Evolutionary conservation across 1,140 invertebrate genomes (phyloP), one percentile per base, ranked within the genome.

Genomic region (Drosophila hydei): DNA sequence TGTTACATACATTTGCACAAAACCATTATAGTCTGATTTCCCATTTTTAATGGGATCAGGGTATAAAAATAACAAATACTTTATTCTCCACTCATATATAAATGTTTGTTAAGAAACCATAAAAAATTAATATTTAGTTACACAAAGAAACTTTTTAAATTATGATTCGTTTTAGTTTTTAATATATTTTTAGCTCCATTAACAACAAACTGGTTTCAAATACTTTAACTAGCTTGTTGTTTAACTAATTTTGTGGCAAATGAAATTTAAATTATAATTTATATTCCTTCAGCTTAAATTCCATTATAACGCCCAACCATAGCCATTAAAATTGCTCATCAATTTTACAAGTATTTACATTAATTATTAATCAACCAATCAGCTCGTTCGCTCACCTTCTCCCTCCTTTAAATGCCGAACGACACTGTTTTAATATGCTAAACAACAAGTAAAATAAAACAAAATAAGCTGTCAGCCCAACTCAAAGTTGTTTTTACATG

Each of bases 341-440:
- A 30, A 11, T 21, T 43, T 60, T 59, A 38, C 38, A 62, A 47
- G 30, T 38, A 62, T 69, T 69, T 69, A 54, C 58, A 69, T 19
- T 47, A 47, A 19, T 54, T 62, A 62, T 54, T 47, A 54, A 38
- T 50, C 14, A 33, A 9, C 58, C 21, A 55, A 63, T 33, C 36
- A 65, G 8, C 40, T 48, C n/a, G 19, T 27, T 16, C 43, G 62
- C 47, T 54, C 58, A 56, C 19, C 42, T 65, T 30, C 25, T 38
- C 43, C 40, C 21, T 42, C 12, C n/a, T 27, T 47, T 33, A 8
- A 45, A 18, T 48, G 12, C 21, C 36, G 59, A 67, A 16, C 23
- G 55, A 51, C 47, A 52, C 47, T 36, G 23, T 52, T 69, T 69
- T 69, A 48, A 56, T 50, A 70, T 63, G 67, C 67, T 33, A 33